These are phyloP conservation scores for Ptychochromis oligacanthus DNA, from an alignment of 2,113 vertebrate genomes.

Conservation along the genomic window DNA sequence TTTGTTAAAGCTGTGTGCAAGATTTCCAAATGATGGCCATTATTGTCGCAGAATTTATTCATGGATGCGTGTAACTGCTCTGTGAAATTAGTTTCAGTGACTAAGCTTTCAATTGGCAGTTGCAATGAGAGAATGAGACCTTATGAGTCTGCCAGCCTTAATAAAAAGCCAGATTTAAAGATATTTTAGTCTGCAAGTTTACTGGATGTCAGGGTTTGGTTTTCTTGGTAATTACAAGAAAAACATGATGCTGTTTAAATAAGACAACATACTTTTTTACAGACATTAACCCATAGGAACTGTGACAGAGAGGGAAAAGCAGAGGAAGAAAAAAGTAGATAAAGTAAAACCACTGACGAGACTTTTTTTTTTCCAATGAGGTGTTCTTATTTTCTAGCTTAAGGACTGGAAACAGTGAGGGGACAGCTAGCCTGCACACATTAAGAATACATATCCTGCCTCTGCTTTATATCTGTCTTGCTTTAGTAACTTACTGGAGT, in stretches of 20 bases:
- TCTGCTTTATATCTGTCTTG: not conserved
- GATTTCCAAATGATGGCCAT: conserved; percentile 41
- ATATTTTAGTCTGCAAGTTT: conserved; percentile 20
- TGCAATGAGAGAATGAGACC: not conserved
- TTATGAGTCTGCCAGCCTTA: not conserved
- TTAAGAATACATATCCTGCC: not conserved
- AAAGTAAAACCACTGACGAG: not conserved
- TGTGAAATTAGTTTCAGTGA: conserved; percentile 38
- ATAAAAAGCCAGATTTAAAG: conserved; percentile 10
- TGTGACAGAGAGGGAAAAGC: not conserved
- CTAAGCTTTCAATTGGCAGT: conserved; percentile 3
- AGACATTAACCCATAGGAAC: not conserved
- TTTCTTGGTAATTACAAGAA: not conserved
- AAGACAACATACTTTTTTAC: conserved; percentile 1
- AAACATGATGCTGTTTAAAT: not conserved
- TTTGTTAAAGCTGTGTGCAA: conserved; percentile 26
- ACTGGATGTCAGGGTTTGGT: not conserved
- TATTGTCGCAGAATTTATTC: conserved; percentile 32
- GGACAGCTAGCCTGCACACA: not conserved
- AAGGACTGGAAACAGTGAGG: not conserved
- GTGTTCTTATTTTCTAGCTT: not conserved
- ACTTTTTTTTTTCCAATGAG: not conserved
- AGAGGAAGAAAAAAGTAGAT: not conserved
- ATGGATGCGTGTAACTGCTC: conserved; percentile 19
- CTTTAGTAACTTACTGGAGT: not conserved